Conservation (phyloP, 2,888 invertebrate genomes). For the Perizoma flavofasciatum region DNA sequence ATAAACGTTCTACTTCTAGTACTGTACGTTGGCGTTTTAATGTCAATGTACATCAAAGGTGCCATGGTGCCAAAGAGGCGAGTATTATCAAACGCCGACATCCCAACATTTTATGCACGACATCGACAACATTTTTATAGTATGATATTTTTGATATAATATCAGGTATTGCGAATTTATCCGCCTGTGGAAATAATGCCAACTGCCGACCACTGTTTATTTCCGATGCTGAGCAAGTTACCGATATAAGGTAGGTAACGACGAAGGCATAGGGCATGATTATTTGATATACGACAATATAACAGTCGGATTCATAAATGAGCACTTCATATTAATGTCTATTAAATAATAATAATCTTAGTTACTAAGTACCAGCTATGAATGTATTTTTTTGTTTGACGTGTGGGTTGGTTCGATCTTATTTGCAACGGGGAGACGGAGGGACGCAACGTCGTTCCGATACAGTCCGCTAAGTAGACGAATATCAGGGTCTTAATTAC, state of each 20-base stretch:
- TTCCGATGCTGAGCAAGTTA: slow-evolving; percentile 15
- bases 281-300: too few relatives aligned
- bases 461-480: slow-evolving; percentile 56
- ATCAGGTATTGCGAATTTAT: slow-evolving; percentile 7
- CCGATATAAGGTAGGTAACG: slow-evolving; percentile 4
- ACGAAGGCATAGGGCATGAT: slow-evolving; percentile 3
- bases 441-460: background rate
- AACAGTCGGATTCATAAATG: too few relatives aligned
- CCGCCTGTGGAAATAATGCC: too few relatives aligned
- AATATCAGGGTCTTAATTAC: slow-evolving; percentile 73
- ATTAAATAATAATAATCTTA: background rate
- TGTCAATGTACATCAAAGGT: slow-evolving; percentile 12
- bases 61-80: slow-evolving; percentile 2
- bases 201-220: background rate
- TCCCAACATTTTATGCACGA: background rate
- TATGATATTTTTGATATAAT: too few relatives aligned
- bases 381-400: slow-evolving; percentile 24
- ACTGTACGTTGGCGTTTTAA: too few relatives aligned
- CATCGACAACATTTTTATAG: slow-evolving; percentile 2
- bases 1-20: too few relatives aligned
- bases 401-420: slow-evolving; percentile 11
- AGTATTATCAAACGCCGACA: slow-evolving; percentile 1
- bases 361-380: background rate
- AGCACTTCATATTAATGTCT: background rate
- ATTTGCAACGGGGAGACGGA: too few relatives aligned